phyloP scores from a whole-genome alignment of 2,888 invertebrate genomes.

The Pomacea canaliculata region DNA sequence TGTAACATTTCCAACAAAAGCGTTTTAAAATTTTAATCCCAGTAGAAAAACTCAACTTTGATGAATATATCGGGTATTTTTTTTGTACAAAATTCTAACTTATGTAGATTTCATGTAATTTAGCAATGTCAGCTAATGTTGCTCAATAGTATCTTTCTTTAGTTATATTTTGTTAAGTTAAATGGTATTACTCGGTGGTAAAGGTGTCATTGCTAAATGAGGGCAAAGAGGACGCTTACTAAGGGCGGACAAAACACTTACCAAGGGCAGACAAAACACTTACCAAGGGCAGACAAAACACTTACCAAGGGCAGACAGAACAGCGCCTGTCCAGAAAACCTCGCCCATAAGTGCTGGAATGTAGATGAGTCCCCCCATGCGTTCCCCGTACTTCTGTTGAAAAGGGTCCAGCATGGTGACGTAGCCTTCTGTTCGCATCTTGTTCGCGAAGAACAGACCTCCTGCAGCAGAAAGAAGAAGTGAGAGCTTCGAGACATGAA shows the following conservation, averaged over 20 bases:
- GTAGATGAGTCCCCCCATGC: constrained; percentile 97
- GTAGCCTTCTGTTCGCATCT: constrained; percentile 97
- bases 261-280: constrained; percentile 94
- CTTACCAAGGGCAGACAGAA: constrained; percentile 91
- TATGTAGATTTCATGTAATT: too few relatives aligned
- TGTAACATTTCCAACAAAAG: too few relatives aligned
- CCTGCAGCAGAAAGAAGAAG: constrained; percentile 74
- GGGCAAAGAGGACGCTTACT: too few relatives aligned
- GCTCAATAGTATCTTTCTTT: too few relatives aligned
- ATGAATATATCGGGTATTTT: too few relatives aligned
- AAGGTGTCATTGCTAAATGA: too few relatives aligned
- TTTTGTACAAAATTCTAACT: too few relatives aligned
- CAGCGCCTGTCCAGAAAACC: constrained; percentile 99
- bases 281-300: background rate
- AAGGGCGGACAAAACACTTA: constrained; percentile 66
- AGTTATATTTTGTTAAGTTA: too few relatives aligned
- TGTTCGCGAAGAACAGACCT: constrained; percentile 97
- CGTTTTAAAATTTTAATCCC: too few relatives aligned
- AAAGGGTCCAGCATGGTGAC: constrained; percentile 99
- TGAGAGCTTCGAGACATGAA: background rate
- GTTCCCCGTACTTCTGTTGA: constrained; percentile 94
- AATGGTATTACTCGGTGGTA: too few relatives aligned
- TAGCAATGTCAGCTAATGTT: too few relatives aligned
- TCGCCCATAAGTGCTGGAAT: constrained; percentile 97
- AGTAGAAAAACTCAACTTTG: too few relatives aligned